These are phyloP conservation scores for Jordanella pulchra DNA, from an alignment of 2,797 vertebrate genomes.

Conservation along the genomic window DNA sequence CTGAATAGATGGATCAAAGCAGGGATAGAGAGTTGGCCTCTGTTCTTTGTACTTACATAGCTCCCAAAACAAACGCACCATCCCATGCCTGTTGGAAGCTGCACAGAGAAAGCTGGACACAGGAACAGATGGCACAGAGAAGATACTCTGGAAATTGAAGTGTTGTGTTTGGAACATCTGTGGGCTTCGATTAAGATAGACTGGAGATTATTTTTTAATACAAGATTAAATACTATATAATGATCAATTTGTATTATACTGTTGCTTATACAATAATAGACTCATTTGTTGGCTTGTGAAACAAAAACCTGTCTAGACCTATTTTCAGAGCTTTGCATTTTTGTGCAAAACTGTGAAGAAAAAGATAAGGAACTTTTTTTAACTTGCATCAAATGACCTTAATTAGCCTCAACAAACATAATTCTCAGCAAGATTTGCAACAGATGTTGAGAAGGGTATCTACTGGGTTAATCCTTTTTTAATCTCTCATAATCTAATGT, in stretches of 20 bases:
- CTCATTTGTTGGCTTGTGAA: background rate
- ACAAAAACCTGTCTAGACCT: background rate
- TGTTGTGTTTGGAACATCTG: slow-evolving; percentile 21
- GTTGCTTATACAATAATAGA: background rate
- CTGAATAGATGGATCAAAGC: slow-evolving; percentile 75
- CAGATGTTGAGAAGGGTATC: background rate
- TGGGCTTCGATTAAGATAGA: slow-evolving; percentile 10
- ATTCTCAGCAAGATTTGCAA: background rate
- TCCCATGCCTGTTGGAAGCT: slow-evolving; percentile 54
- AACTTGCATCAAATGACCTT: background rate
- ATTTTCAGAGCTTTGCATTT: background rate
- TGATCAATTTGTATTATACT: background rate
- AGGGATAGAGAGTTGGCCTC: slow-evolving; percentile 66
- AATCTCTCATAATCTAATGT: background rate
- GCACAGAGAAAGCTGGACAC: slow-evolving; percentile 34
- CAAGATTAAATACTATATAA: slow-evolving; percentile 1
- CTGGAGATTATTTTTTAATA: slow-evolving; percentile 10
- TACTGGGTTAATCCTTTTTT: background rate
- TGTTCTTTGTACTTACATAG: slow-evolving; percentile 71
- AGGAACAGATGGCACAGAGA: slow-evolving; percentile 69
- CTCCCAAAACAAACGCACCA: slow-evolving; percentile 74
- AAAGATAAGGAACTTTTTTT: background rate
- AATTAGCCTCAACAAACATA: too few species aligned
- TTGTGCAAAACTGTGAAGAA: slow-evolving; percentile 4
- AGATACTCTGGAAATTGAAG: slow-evolving; percentile 28